phyloP scores from a whole-genome alignment of 2,797 vertebrate genomes.

The Sciurus vulgaris region DNA sequence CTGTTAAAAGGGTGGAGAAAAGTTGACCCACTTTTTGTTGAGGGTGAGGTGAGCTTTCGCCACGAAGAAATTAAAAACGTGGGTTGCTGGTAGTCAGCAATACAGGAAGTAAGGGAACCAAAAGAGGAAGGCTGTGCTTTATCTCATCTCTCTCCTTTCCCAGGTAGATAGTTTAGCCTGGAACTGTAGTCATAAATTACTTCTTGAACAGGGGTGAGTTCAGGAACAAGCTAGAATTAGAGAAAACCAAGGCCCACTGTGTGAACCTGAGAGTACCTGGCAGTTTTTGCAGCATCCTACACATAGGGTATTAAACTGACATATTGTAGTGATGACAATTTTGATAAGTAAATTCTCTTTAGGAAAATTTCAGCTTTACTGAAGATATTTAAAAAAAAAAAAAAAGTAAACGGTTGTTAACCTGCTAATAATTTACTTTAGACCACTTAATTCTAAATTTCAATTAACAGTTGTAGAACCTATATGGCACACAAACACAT shows the following conservation, averaged over 20 bases:
- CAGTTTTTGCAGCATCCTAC: too few relatives aligned
- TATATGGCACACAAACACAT: not conserved
- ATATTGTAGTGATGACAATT: not conserved
- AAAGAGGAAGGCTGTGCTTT: not conserved
- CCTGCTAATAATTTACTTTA: not conserved
- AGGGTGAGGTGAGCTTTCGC: not conserved
- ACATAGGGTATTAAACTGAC: not conserved
- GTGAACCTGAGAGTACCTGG: not conserved
- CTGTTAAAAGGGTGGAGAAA: not conserved
- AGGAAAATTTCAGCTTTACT: not conserved
- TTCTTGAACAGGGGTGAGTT: not conserved
- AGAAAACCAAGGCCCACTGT: not conserved
- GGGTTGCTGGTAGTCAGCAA: not conserved
- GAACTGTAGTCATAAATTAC: not conserved
- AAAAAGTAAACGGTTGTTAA: conserved; percentile 7
- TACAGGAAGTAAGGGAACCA: not conserved
- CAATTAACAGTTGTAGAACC: not conserved
- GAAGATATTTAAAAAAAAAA: not conserved
- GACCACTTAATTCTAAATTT: conserved; percentile 58
- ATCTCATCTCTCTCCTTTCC: not conserved
- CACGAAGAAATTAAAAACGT: conserved; percentile 20
- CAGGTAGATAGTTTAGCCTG: not conserved
- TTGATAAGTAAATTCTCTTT: conserved; percentile 50
- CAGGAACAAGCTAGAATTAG: not conserved
- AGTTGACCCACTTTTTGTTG: conserved; percentile 6